Conservation (phyloP, 2,888 invertebrate species). For the Auanema sp. region DNA sequence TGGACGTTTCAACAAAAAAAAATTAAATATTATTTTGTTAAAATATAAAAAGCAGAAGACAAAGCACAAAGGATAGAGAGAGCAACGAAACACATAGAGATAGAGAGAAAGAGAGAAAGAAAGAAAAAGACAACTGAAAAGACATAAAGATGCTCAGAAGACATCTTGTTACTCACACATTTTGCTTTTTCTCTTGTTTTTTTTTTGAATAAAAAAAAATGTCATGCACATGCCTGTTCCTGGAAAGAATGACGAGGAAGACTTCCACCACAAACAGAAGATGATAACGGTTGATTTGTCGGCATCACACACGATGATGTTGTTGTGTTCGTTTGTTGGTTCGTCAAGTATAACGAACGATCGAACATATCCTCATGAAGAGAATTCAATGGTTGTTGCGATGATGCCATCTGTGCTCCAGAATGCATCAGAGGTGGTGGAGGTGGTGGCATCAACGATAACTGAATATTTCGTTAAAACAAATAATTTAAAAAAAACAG, state of each 20-base stretch:
- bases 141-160: neutral
- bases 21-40: neutral
- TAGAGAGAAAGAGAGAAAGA: neutral
- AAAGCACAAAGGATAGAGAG: neutral
- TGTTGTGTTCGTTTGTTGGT: neutral
- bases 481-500: conserved; percentile 2
- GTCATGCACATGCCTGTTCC: conserved; percentile 45
- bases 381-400: conserved; percentile 11
- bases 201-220: neutral
- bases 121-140: neutral
- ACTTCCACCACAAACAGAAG: conserved; percentile 15
- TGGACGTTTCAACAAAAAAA: conserved; percentile 3
- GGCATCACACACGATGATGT: too few species aligned
- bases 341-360: conserved; percentile 14
- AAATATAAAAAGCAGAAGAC: neutral
- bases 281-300: neutral
- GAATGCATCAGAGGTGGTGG: conserved; percentile 38
- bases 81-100: neutral
- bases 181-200: neutral
- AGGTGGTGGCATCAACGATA: conserved; percentile 49
- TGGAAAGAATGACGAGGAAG: conserved; percentile 38
- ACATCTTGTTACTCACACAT: neutral
- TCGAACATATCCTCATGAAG: conserved; percentile 38
- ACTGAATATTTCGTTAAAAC: conserved; percentile 28
- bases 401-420: conserved; percentile 11